Evolutionary conservation across 2,888 invertebrate genomes (phyloP).

Genomic region (Melieria picta): DNA sequence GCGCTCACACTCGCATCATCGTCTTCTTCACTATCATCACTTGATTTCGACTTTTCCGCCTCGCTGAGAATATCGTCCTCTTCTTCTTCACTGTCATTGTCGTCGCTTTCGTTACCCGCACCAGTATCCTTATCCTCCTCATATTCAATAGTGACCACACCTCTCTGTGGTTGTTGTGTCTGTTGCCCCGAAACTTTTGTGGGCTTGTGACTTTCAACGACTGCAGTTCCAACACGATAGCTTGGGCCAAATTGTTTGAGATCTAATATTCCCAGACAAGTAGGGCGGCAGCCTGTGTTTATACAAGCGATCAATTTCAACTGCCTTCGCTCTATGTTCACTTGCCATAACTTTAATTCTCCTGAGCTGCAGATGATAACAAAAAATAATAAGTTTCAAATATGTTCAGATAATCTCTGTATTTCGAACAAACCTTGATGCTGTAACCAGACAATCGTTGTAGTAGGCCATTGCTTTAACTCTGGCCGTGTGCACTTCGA

Average conservation of each 20-base stretch:
- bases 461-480: constrained; percentile 74
- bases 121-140: constrained; percentile 45
- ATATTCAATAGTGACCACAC: constrained; percentile 59
- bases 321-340: constrained; percentile 51
- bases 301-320: constrained; percentile 69
- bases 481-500: constrained; percentile 72
- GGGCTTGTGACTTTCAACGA: constrained; percentile 20
- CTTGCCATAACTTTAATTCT: constrained; percentile 78
- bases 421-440: constrained; percentile 69
- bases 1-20: constrained; percentile 32
- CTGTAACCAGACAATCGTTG: constrained; percentile 73
- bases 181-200: constrained; percentile 27
- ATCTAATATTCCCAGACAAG: constrained; percentile 74
- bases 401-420: background rate
- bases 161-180: constrained; percentile 41
- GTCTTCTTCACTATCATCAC: constrained; percentile 13
- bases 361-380: constrained; percentile 70
- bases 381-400: background rate
- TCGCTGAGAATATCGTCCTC: background rate
- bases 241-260: constrained; percentile 56
- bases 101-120: background rate
- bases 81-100: constrained; percentile 10
- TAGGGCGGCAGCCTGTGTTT: constrained; percentile 78
- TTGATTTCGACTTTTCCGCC: constrained; percentile 10
- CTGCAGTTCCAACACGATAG: constrained; percentile 31